Percentiles rank a stretch among this genome's conserved stretches.
Conservation (phyloP, 2,797 vertebrate genomes). For the Knipowitschia caucasica region DNA sequence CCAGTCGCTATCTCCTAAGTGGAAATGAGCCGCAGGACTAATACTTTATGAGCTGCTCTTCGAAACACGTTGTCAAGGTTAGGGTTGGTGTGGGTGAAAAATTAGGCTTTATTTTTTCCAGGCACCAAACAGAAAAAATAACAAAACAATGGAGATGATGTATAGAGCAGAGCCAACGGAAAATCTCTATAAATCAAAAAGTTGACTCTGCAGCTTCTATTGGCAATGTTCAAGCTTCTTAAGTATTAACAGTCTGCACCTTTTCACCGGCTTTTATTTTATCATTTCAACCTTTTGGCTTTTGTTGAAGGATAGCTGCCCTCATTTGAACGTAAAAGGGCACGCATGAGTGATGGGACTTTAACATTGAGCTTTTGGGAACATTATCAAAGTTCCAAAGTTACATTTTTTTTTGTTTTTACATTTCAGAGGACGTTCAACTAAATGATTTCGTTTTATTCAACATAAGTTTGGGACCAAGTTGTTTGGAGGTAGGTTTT, state of each 20-base stretch:
- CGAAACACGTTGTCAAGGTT: slow-evolving; percentile 20
- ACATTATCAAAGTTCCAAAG: too few relatives aligned
- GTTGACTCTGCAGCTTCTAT: not conserved
- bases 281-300: not conserved
- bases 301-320: not conserved
- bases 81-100: slow-evolving; percentile 14
- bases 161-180: not conserved
- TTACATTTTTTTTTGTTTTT: too few relatives aligned
- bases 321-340: slow-evolving; percentile 3
- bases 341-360: slow-evolving; percentile 2
- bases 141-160: slow-evolving; percentile 12
- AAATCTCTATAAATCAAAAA: not conserved
- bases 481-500: too few relatives aligned
- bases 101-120: slow-evolving; percentile 14
- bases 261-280: slow-evolving; percentile 5
- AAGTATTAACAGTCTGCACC: not conserved
- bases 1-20: slow-evolving; percentile 10
- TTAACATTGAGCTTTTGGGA: not conserved
- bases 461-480: too few relatives aligned
- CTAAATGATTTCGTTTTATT: too few relatives aligned
- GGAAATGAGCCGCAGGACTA: slow-evolving; percentile 7
- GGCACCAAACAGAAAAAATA: slow-evolving; percentile 15
- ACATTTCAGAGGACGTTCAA: too few relatives aligned
- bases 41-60: slow-evolving; percentile 23
- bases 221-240: not conserved